Conservation (phyloP, 2,888 invertebrate genomes). For the Acholoe squamosa region DNA sequence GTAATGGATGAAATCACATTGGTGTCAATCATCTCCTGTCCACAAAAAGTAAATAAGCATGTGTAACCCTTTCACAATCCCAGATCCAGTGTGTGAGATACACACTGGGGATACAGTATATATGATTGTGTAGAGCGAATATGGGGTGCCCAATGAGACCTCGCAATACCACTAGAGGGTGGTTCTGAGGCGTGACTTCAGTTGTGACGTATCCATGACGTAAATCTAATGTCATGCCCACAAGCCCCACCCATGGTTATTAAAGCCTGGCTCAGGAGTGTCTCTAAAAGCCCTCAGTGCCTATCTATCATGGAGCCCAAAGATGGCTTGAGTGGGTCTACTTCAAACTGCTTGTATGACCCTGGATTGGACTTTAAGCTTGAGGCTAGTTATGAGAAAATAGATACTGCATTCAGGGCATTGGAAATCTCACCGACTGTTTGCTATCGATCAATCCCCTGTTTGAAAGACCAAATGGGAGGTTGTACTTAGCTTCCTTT, state of each 20-base stretch:
- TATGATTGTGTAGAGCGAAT: background rate
- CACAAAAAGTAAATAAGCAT: background rate
- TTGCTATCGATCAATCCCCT: no score
- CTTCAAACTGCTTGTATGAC: no score
- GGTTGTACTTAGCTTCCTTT: no score
- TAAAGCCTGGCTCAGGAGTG: background rate
- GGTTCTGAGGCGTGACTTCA: background rate
- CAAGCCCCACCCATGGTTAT: background rate
- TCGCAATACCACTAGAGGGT: background rate
- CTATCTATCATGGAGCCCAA: conserved; percentile 3
- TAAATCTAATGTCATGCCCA: background rate
- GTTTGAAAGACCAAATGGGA: no score
- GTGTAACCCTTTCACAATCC: background rate
- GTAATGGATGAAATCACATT: background rate
- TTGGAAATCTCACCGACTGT: no score
- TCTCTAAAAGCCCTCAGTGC: background rate
- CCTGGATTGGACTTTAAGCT: no score
- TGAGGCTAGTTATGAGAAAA: no score
- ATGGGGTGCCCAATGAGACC: background rate
- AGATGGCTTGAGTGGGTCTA: background rate
- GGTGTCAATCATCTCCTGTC: background rate
- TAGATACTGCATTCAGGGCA: no score
- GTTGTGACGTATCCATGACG: conserved; percentile 20
- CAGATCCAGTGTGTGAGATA: background rate
- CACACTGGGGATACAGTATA: background rate